Conservation (phyloP, 2,888 invertebrate genomes). For the Gandaritis pyraliata region DNA sequence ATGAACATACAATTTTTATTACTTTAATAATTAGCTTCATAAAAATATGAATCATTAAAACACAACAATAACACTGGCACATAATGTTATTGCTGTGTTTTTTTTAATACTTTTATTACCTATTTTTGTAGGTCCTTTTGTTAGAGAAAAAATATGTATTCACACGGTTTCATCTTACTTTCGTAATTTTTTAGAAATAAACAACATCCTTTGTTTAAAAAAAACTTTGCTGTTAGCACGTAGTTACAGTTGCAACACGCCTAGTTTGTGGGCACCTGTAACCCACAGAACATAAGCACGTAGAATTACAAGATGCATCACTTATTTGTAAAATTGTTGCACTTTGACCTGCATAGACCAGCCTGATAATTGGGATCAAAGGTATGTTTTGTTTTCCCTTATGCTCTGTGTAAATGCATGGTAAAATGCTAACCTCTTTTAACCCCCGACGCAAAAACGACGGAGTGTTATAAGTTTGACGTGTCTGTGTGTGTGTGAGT, state of each 20-base stretch:
- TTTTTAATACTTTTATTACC: background rate
- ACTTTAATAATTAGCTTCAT: background rate
- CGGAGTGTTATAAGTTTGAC: too few relatives aligned
- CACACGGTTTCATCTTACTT: too few relatives aligned
- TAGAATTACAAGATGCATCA: conserved; percentile 13
- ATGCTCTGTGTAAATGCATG: too few relatives aligned
- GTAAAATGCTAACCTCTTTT: too few relatives aligned
- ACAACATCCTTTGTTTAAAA: too few relatives aligned
- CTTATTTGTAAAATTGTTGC: background rate
- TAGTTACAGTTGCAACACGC: conserved; percentile 9
- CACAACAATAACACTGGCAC: background rate
- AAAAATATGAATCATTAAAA: conserved; percentile 1
- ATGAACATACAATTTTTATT: background rate
- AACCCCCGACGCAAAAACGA: too few relatives aligned
- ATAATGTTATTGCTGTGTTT: background rate
- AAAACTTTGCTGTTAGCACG: background rate
- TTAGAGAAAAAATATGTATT: too few relatives aligned
- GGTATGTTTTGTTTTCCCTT: too few relatives aligned
- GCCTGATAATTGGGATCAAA: background rate
- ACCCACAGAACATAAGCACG: conserved; percentile 5
- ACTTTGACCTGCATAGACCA: background rate
- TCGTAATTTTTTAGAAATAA: too few relatives aligned
- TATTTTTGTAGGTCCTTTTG: background rate
- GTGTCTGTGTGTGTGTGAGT: too few relatives aligned
- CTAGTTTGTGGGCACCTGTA: conserved; percentile 14